Conservation (phyloP, 2,797 vertebrate genomes). For the Merluccius polli region DNA sequence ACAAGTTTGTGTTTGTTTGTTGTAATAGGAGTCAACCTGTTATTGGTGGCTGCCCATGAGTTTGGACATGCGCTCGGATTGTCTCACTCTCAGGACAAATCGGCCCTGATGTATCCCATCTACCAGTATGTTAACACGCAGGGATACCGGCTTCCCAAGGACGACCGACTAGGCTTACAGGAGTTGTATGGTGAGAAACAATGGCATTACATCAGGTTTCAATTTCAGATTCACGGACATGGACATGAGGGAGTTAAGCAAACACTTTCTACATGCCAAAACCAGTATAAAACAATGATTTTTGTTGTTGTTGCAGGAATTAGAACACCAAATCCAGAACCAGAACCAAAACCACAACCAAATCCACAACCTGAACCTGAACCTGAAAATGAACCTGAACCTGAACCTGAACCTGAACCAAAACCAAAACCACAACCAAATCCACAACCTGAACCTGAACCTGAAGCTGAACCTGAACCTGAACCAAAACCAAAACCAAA, state of each 20-base stretch:
- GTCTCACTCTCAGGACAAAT: slow-evolving; percentile 61
- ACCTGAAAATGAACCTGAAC: slow-evolving; percentile 1
- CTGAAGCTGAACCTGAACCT: slow-evolving; percentile 30
- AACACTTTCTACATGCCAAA: too few relatives aligned
- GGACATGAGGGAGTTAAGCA: too few relatives aligned
- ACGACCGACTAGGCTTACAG: slow-evolving; percentile 71
- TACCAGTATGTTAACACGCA: slow-evolving; percentile 59
- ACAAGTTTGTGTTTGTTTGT: too few relatives aligned
- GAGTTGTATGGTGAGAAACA: slow-evolving; percentile 63
- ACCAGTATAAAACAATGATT: too few relatives aligned
- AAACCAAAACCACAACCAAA: neutral
- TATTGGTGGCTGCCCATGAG: slow-evolving; percentile 67
- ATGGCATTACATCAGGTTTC: neutral
- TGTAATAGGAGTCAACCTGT: slow-evolving; percentile 51
- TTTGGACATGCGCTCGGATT: slow-evolving; percentile 74
- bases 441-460: too few relatives aligned
- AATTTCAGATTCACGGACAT: too few relatives aligned
- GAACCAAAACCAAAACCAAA: too few relatives aligned
- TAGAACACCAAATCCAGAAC: too few relatives aligned
- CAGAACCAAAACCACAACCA: too few relatives aligned
- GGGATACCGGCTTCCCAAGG: slow-evolving; percentile 52
- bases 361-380: neutral
- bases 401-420: slow-evolving; percentile 22
- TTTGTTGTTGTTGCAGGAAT: too few relatives aligned
- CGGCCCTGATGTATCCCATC: slow-evolving; percentile 67